Evolutionary conservation across 2,888 invertebrate genomes (phyloP).

Genomic region (Spisula subtruncata): DNA sequence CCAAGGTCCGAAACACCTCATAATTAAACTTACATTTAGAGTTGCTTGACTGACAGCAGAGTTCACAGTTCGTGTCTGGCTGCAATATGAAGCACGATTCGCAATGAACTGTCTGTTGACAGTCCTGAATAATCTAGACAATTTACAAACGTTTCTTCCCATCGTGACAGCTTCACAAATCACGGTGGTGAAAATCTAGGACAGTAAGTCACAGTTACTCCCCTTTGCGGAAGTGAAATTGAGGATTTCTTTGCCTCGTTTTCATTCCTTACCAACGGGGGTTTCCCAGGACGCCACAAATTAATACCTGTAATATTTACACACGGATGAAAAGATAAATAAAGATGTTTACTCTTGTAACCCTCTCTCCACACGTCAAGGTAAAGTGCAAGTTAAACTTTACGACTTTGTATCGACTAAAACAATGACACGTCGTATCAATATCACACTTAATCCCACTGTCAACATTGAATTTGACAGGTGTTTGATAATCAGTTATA

Average conservation of each 20-base stretch:
- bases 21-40: neutral
- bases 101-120: neutral
- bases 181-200: slow-evolving; percentile 33
- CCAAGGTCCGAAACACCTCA: slow-evolving; percentile 14
- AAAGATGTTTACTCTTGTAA: slow-evolving; percentile 33
- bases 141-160: slow-evolving; percentile 31
- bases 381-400: slow-evolving; percentile 24
- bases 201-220: slow-evolving; percentile 34
- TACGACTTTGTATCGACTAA: too few relatives aligned
- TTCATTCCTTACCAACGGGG: slow-evolving; percentile 68
- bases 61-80: slow-evolving; percentile 24
- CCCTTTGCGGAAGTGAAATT: slow-evolving; percentile 57
- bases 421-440: too few relatives aligned
- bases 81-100: slow-evolving; percentile 28
- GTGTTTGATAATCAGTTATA: too few relatives aligned
- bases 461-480: too few relatives aligned
- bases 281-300: slow-evolving; percentile 56
- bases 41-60: slow-evolving; percentile 40
- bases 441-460: too few relatives aligned
- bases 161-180: slow-evolving; percentile 33
- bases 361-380: neutral
- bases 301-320: slow-evolving; percentile 38
- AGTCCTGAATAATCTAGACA: slow-evolving; percentile 25
- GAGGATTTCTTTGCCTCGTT: slow-evolving; percentile 62
- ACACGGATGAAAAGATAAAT: slow-evolving; percentile 41